Conservation (phyloP, 2,797 vertebrate genomes). For the Ciconia nigra region DNA sequence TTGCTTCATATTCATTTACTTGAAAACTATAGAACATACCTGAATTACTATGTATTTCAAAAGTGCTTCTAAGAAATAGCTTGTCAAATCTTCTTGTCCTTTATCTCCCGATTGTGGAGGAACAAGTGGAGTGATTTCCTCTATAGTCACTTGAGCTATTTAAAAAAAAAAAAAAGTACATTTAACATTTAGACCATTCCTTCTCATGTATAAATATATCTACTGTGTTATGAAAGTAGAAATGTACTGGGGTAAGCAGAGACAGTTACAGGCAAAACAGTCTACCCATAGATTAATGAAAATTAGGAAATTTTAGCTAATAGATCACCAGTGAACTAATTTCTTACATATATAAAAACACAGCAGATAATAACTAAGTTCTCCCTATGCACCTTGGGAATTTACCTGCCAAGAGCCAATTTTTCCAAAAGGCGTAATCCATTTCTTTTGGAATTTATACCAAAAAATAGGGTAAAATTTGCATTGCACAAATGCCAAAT, state of each 20-base stretch:
- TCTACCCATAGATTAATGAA: not conserved
- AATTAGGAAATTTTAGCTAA: not conserved
- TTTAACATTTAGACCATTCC: not conserved
- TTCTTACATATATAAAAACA: not conserved
- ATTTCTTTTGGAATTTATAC: not conserved
- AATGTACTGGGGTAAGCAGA: not conserved
- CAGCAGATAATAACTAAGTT: not conserved
- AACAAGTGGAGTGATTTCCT: slow-evolving; percentile 96
- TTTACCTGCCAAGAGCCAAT: not conserved
- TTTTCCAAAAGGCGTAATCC: not conserved
- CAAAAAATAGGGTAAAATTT: not conserved
- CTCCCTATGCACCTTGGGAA: not conserved
- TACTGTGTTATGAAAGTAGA: not conserved
- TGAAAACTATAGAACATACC: slow-evolving; percentile 78
- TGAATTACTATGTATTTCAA: slow-evolving; percentile 99
- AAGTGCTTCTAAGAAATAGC: slow-evolving; percentile 96
- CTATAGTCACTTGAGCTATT: slow-evolving; percentile 93
- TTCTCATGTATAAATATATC: not conserved
- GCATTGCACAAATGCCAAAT: not conserved
- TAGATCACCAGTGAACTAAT: not conserved
- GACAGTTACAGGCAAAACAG: not conserved
- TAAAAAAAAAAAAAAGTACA: not conserved
- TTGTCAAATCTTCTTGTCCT: slow-evolving; percentile 97
- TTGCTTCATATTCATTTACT: not conserved
- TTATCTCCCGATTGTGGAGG: slow-evolving; percentile 97